Evolutionary conservation across 1,140 invertebrate genomes (phyloP).

Genomic region (Drosophila hydei): DNA sequence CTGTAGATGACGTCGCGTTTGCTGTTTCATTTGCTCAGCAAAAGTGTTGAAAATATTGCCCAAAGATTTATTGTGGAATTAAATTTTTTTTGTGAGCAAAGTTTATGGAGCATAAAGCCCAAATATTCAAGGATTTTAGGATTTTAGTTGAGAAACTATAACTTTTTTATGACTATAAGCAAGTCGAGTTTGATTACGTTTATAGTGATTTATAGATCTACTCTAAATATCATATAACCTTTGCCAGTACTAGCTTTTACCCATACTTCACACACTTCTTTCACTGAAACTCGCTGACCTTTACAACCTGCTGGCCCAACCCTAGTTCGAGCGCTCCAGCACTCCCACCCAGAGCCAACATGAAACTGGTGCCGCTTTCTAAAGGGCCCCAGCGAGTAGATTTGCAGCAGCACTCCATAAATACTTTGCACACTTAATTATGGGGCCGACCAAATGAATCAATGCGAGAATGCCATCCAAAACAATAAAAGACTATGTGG

Average conservation of each 20-base stretch:
- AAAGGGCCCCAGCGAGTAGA: conserved; percentile 13
- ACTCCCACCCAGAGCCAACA: neutral
- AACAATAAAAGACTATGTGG: conserved; percentile 17
- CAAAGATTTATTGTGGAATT: neutral
- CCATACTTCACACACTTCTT: neutral
- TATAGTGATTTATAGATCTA: too few species aligned
- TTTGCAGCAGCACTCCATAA: conserved; percentile 41
- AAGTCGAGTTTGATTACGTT: too few species aligned
- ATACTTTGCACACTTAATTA: conserved; percentile 37
- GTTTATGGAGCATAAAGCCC: neutral
- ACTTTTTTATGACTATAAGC: too few species aligned
- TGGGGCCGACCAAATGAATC: conserved; percentile 66
- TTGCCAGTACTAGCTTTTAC: too few species aligned
- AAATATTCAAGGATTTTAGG: neutral
- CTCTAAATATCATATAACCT: too few species aligned
- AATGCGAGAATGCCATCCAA: conserved; percentile 51
- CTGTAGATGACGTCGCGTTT: conserved; percentile 1
- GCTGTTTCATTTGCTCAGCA: conserved; percentile 1
- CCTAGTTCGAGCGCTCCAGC: neutral
- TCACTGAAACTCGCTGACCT: conserved; percentile 17
- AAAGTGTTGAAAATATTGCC: conserved; percentile 6
- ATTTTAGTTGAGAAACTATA: neutral
- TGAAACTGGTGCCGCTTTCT: conserved; percentile 27
- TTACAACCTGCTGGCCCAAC: conserved; percentile 25
- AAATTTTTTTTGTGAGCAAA: neutral